Conservation (phyloP, 2,797 vertebrate species). For the Sorex maritimensis region DNA sequence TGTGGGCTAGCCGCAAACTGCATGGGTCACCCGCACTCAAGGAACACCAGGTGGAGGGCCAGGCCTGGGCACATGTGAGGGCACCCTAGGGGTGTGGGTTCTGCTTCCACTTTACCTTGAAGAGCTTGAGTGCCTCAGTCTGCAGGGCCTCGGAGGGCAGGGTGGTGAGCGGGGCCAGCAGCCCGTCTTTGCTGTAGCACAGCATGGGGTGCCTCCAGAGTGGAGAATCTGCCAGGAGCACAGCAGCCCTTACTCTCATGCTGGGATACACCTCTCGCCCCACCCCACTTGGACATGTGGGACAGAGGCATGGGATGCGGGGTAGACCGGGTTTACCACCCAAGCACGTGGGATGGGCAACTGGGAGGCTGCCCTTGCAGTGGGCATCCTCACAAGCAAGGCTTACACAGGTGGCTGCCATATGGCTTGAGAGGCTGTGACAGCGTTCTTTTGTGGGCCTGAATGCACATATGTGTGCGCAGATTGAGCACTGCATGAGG, state of each 20-base stretch:
- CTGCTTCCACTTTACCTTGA: conserved; percentile 92
- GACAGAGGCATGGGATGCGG: background rate
- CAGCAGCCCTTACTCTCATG: conserved; percentile 3
- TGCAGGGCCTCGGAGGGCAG: conserved; percentile 94
- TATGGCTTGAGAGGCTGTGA: background rate
- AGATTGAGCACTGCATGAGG: background rate
- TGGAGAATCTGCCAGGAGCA: conserved; percentile 91
- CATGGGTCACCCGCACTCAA: background rate
- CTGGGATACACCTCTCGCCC: background rate
- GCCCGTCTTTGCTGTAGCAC: conserved; percentile 96
- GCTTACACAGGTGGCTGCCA: background rate
- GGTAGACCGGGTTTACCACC: background rate
- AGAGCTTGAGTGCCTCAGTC: conserved; percentile 98
- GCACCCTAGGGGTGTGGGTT: background rate
- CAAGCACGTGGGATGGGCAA: background rate
- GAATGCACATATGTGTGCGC: background rate
- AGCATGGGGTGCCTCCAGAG: conserved; percentile 95
- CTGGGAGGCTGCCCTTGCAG: too few species aligned
- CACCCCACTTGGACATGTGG: background rate
- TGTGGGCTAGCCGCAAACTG: too few species aligned
- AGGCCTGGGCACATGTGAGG: background rate
- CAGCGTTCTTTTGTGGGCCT: background rate
- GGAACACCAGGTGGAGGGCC: background rate
- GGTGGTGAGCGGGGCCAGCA: conserved; percentile 93
- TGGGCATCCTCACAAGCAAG: background rate